Base-by-base conservation (phyloP, 2,797 vertebrate species). In the Semotilus atromaculatus region DNA sequence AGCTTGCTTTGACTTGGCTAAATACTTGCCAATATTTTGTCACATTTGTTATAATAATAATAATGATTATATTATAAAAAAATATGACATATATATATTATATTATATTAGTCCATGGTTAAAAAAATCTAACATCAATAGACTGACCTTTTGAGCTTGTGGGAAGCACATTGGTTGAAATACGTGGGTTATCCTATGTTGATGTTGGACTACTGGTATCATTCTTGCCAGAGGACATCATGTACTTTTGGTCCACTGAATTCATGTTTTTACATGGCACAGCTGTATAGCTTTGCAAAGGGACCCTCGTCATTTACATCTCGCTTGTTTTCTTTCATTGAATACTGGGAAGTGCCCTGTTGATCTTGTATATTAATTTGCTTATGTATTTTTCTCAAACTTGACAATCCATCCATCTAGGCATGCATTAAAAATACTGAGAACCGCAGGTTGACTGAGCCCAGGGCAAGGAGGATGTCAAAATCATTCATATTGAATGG, bases 181-280 rank as follows among this genome's bases (percentile, higher is more conserved):
- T 73, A 2, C 18, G 4, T 23, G 23, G 60, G 29, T 40, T 76
- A 36, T 76, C 3, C 2, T 34, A n/a, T 60, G 71, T 23, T 67
- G n/a, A 68, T 38, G n/a, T 55, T 76, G 45, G 16, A 9, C 21
- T 51, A 34, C 55, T 82, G 43, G 70, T 64, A 51, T 82, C 70
- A 3, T 48, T 75, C 23, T 84, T 84, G 51, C 64, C 82, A 84
- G 48, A n/a, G 82, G 74, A 84, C 36, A 70, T 84, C 23, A 31
- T 70, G 38, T 70, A 29, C 64, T 38, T 60, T 78, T 70, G 73
- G 74, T 70, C 29, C 48, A 78, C 48, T 84, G 36, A 38, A 68
- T 60, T 84, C 13, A 77, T 76, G 62, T 68, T 40, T 67, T 45
- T 60, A 55, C n/a, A 75, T 74, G 40, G 45, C 60, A 26, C 74